Evolutionary conservation across 1,140 invertebrate species (phyloP).

Genomic region (Megathymus violae): DNA sequence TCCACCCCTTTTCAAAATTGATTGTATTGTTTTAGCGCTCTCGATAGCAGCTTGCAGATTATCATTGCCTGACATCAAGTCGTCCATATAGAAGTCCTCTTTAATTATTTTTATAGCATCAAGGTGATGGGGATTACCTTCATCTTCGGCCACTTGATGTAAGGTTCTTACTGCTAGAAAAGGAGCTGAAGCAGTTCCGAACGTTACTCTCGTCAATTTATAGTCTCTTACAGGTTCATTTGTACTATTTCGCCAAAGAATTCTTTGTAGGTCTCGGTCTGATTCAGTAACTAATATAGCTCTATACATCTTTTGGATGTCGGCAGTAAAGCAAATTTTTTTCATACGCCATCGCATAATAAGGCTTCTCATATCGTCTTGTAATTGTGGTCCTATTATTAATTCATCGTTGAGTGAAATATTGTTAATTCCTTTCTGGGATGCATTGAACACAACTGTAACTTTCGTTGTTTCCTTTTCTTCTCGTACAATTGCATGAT

Average conservation of each 20-base stretch:
- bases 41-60: constrained; percentile 38
- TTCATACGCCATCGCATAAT: constrained; percentile 16
- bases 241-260: constrained; percentile 10
- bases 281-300: constrained; percentile 9
- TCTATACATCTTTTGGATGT: constrained; percentile 18
- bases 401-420: constrained; percentile 49
- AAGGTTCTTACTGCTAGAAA: constrained; percentile 11
- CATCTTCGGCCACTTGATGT: constrained; percentile 1
- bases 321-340: constrained; percentile 1
- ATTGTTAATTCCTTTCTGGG: constrained; percentile 27
- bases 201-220: constrained; percentile 11
- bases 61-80: constrained; percentile 52
- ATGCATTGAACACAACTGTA: constrained; percentile 39
- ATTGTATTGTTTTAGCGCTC: constrained; percentile 14
- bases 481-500: constrained; percentile 38
- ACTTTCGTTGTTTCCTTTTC: constrained; percentile 32
- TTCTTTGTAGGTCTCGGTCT: constrained; percentile 17
- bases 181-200: constrained; percentile 19
- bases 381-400: constrained; percentile 36
- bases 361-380: constrained; percentile 36
- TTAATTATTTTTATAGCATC: constrained; percentile 8
- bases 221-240: constrained; percentile 19
- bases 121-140: background rate
- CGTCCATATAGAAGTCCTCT: constrained; percentile 57
- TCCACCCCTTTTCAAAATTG: constrained; percentile 33